Base-by-base conservation (phyloP, 2,797 vertebrate genomes). In the Etheostoma perlongum region DNA sequence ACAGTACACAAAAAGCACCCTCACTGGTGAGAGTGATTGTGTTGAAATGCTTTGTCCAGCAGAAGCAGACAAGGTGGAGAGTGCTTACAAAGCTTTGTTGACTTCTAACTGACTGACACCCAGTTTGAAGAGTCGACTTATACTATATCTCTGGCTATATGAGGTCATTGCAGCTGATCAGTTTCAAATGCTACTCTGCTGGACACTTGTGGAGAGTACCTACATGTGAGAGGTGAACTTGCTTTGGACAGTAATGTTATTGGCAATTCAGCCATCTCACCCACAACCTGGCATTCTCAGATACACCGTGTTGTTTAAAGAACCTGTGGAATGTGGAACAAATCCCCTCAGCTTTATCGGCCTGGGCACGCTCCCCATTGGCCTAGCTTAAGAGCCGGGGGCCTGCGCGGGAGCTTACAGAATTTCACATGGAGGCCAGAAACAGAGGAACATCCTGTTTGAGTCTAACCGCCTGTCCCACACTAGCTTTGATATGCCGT, bases 291-390 rank as follows among this genome's bases (percentile, higher is more conserved):
- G 85, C 88, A 76, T 87, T 88, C 79, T 85, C 76, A 79, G 85
- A 85, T 91, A 83, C 58, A 59, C 90, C 88, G 78, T 91, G 91
- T 92, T 93, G 91, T 95, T 95, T 94, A 91, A 94, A 93, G 89
- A 91, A 89, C 79, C 85, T 75, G 85, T 79, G 94, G 94, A 95
- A 95, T 95, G 95, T 95, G 93, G 91, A 95, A 94, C 94, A 94
- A 95, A 95, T 95, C 94, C 92, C 87, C 81, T 93, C 89, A 94
- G 94, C 93, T 93, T 93, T 94, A 91, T 91, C 86, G 59, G 92
- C 87, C 90, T 76, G 78, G 76, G 61, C 65, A 33, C 33, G 18
- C 89, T 91, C 89, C 85, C 90, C 85, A 91, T 92, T 93, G 94
- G 94, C 89, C 62, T 2, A 64, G 81, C 86, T 88, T 88, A 76